Evolutionary conservation across 30 jellyfish, hydroid and myxozoan genomes (phyloP).

Genomic region (Phacellophora camtschatica): DNA sequence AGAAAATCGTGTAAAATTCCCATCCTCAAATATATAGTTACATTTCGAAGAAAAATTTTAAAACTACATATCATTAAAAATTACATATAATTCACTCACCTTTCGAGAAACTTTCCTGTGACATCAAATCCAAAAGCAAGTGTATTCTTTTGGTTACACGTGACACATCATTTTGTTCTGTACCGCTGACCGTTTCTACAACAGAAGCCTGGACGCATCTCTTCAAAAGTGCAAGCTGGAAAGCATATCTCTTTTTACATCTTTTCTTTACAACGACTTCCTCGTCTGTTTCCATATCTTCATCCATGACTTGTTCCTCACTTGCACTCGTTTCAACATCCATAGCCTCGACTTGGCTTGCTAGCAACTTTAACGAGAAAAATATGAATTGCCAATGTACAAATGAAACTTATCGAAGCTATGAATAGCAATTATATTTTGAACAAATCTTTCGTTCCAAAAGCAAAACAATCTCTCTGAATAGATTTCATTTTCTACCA

Average conservation of each 20-base stretch:
- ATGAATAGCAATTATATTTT: too few relatives aligned
- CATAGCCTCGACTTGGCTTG: not conserved
- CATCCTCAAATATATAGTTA: too few relatives aligned
- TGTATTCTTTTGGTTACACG: constrained; percentile 41
- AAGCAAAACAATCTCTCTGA: not conserved
- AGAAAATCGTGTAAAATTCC: too few relatives aligned
- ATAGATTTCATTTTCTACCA: too few relatives aligned
- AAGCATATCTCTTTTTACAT: not conserved
- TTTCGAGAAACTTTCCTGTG: not conserved
- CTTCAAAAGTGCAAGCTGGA: constrained; percentile 40
- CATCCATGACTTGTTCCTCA: not conserved
- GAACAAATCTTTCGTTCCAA: too few relatives aligned
- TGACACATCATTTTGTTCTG: not conserved
- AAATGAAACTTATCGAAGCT: too few relatives aligned
- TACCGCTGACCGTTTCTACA: not conserved
- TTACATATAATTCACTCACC: too few relatives aligned
- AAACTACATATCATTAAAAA: too few relatives aligned
- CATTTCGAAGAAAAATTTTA: too few relatives aligned
- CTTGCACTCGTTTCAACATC: not conserved
- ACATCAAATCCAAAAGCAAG: constrained; percentile 17
- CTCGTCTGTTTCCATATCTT: not conserved
- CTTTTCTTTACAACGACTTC: not conserved
- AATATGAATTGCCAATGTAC: too few relatives aligned
- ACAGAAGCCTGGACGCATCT: constrained; percentile 41
- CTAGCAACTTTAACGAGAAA: too few relatives aligned